Percentiles rank a stretch among this genome's conserved stretches.
Evolutionary conservation across 2,113 vertebrate genomes (phyloP).

Genomic region (Actenoides lindsayi): DNA sequence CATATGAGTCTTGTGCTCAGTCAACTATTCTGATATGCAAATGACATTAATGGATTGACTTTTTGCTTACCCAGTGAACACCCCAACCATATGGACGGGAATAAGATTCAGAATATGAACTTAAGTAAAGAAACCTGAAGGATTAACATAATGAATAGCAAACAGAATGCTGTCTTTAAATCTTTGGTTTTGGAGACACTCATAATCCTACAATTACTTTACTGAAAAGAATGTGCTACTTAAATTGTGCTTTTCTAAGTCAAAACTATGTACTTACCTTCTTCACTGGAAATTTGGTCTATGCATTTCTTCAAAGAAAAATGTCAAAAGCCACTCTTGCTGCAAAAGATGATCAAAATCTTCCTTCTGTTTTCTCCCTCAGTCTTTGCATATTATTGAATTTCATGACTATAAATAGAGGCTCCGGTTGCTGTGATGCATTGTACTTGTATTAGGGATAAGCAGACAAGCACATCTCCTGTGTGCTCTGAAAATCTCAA

Average conservation of each 20-base stretch:
- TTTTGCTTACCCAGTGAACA: background rate
- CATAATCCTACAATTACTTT: background rate
- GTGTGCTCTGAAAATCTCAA: background rate
- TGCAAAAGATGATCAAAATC: background rate
- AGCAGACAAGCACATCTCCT: background rate
- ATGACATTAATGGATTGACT: background rate
- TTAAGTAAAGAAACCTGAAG: background rate
- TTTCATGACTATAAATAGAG: background rate
- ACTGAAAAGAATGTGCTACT: background rate
- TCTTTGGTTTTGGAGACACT: background rate
- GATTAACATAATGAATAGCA: slow-evolving; percentile 39
- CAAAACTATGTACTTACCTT: background rate
- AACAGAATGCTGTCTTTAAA: background rate
- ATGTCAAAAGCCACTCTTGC: background rate
- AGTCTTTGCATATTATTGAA: background rate
- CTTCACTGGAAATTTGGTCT: background rate
- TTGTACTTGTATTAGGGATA: background rate
- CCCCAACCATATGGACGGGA: background rate
- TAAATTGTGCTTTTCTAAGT: no score
- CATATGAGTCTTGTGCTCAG: background rate
- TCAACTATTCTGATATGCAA: background rate
- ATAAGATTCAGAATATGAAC: background rate
- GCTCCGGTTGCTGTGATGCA: background rate
- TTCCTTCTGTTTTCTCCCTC: background rate
- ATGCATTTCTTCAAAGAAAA: background rate